Evolutionary conservation across 2,797 vertebrate genomes (phyloP).

Genomic region (Muraenolepis orangiensis): DNA sequence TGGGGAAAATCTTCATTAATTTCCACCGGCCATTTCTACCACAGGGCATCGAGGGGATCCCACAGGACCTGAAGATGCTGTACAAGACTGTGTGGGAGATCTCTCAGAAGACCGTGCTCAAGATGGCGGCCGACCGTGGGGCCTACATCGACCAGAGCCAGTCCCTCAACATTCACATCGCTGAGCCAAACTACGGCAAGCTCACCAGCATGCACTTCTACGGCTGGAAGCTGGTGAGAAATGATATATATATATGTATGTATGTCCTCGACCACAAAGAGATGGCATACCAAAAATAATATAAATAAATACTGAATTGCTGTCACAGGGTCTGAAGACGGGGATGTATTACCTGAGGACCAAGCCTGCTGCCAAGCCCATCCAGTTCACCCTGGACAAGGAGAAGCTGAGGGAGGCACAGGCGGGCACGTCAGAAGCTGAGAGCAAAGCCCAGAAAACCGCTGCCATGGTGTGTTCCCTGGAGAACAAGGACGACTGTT

Average conservation of each 20-base stretch:
- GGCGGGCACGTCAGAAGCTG: slow-evolving; percentile 61
- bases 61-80: slow-evolving; percentile 87
- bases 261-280: background rate
- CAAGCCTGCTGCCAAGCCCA: slow-evolving; percentile 92
- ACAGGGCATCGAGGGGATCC: slow-evolving; percentile 84
- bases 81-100: slow-evolving; percentile 99
- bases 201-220: slow-evolving; percentile 99
- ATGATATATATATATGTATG: background rate
- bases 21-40: background rate
- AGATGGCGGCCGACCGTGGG: slow-evolving; percentile 94
- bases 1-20: background rate
- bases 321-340: slow-evolving; percentile 84
- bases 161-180: slow-evolving; percentile 95
- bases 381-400: slow-evolving; percentile 97
- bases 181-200: slow-evolving; percentile 95
- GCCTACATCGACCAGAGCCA: slow-evolving; percentile 98
- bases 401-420: slow-evolving; percentile 84
- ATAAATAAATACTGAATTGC: background rate
- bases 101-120: slow-evolving; percentile 89
- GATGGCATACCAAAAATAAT: background rate
- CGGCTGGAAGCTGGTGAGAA: slow-evolving; percentile 88
- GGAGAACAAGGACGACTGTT: slow-evolving; percentile 89
- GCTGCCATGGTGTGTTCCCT: slow-evolving; percentile 94
- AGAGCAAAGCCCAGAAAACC: slow-evolving; percentile 81
- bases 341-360: slow-evolving; percentile 98